A percentile compares a stretch with the other conserved stretches of the same genome.
Evolutionary conservation across 2,797 vertebrate genomes (phyloP).

Genomic region (Podarcis siculus): DNA sequence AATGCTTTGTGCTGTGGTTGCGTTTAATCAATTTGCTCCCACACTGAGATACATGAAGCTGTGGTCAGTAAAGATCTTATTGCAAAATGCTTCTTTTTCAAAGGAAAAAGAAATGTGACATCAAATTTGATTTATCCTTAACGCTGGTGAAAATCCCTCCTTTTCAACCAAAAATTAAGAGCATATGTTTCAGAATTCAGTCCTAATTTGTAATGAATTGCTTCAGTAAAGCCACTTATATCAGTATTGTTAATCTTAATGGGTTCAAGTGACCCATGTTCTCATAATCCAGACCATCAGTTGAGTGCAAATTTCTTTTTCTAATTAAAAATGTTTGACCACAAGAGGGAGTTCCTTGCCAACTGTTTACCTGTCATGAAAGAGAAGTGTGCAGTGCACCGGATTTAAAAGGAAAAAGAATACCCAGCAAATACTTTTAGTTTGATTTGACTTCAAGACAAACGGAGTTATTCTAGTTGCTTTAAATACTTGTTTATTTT

Average conservation of each 20-base stretch:
- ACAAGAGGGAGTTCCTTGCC: slow-evolving; percentile 99
- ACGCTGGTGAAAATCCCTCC: slow-evolving; percentile 43
- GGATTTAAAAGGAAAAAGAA: slow-evolving; percentile 54
- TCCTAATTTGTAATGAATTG: slow-evolving; percentile 70
- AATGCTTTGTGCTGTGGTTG: slow-evolving; percentile 8
- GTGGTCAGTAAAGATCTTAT: slow-evolving; percentile 28
- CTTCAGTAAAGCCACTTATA: slow-evolving; percentile 66
- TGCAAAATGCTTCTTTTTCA: slow-evolving; percentile 36
- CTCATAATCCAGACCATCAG: slow-evolving; percentile 60
- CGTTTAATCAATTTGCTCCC: slow-evolving; percentile 20
- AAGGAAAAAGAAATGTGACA: slow-evolving; percentile 40
- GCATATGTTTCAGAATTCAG: slow-evolving; percentile 56
- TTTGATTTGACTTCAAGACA: slow-evolving; percentile 23
- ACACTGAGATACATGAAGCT: neutral
- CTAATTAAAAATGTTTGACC: slow-evolving; percentile 80
- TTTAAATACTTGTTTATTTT: neutral
- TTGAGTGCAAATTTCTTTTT: slow-evolving; percentile 45
- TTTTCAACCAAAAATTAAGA: slow-evolving; percentile 65
- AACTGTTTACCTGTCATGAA: slow-evolving; percentile 81
- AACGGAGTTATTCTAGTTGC: slow-evolving; percentile 18
- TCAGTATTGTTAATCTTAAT: slow-evolving; percentile 71
- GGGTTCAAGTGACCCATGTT: slow-evolving; percentile 65
- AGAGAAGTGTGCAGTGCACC: neutral
- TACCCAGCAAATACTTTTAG: slow-evolving; percentile 15
- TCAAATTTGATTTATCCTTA: slow-evolving; percentile 51